Evolutionary conservation across 2,888 invertebrate genomes (phyloP), one percentile per base, ranked within the genome.

Genomic region (Beris morrisii): DNA sequence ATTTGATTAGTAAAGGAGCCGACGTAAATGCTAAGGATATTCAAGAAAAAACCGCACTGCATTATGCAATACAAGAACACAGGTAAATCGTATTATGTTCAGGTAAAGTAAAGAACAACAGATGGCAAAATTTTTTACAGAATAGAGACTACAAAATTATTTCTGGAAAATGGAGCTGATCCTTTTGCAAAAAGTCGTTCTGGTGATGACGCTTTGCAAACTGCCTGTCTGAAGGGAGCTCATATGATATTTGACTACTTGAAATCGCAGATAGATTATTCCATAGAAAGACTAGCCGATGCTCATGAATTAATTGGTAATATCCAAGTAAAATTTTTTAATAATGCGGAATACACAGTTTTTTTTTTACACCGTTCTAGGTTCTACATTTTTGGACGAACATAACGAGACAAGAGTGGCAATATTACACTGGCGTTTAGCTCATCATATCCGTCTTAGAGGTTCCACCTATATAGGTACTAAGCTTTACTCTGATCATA

Each of bases 51-150:
- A 92, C 95, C 69, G 95, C 95, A 65, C 84, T 95, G 74, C 95
- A 95, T 83, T 95, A 96, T 83, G 93, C 95, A n/a, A 91, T 95
- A 73, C 90, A 90, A 75, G 89, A 91, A 80, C 89, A 90, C 76
- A 87, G 87, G 83, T 83, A 71, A 61, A 13, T 48, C 6, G 48
- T 32, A 28, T 0, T 58, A 43, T 57, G 7, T 12, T 66, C 28
- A 46, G 56, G 46, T 48, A 38, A 30, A 22, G 22, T 22, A 22
- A 22, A 22, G 22, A 22, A 22, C 2, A 22, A 22, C 22, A 2
- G 22, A 22, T 22, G 3, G 22, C 22, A 22, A 22, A 22, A 12
- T 12, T 56, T 43, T 1, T 69, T 56, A 13, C 67, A 83, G 91
- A 74, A 84, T 91, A 73, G 93, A 93, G 80, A 92, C 94, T 4